Base-by-base conservation (phyloP, 2,113 vertebrate species). In the Puffinus mauretanicus region DNA sequence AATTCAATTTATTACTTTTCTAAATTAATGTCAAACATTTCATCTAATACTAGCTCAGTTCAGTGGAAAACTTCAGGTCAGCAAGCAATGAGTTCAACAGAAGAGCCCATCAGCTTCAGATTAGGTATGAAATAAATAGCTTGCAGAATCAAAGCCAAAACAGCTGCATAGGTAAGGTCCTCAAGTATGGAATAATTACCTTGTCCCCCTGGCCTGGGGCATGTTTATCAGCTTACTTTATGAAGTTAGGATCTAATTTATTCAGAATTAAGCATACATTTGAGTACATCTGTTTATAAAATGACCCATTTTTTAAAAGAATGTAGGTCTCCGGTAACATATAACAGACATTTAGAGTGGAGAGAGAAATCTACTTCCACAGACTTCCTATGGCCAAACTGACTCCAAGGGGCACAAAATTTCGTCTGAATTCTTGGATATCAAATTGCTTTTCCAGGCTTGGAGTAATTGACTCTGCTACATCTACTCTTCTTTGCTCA, bases 61-160 rank as follows among this genome's bases (percentile, higher is more conserved):
- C 52, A 82, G 44, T 29, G 42, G 26, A 96, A 94, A 76, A 71
- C 73, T 86, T 89, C n/a, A 75, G 62, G 44, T 89, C 77, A 92
- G 49, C 49, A 94, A 91, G 66, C 57, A 97, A 82, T 92, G 52
- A 80, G 73, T 77, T 87, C 42, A 87, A 12, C 38, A 76, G 44
- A 71, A 51, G 20, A 91, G 42, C 27, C 54, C 92, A 70, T 90
- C 90, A 96, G 91, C 54, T 94, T 94, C 70, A 89, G 66, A 94
- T 95, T 82, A 94, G 9, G 14, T 69, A 57, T 24, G 54, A 93
- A 94, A 79, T 52, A 89, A 83, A 81, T 66, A 79, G 13, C 79
- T 86, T 61, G 16, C 61, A 66, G 69, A 64, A 65, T 40, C 65
- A 85, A 86, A 94, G 49, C 77, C 70, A 58, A 46, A 94, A 73